Percentiles rank a stretch among this genome's conserved stretches.
Evolutionary conservation across 2,797 vertebrate species (phyloP).

Genomic region (Peromyscus melanophrys): DNA sequence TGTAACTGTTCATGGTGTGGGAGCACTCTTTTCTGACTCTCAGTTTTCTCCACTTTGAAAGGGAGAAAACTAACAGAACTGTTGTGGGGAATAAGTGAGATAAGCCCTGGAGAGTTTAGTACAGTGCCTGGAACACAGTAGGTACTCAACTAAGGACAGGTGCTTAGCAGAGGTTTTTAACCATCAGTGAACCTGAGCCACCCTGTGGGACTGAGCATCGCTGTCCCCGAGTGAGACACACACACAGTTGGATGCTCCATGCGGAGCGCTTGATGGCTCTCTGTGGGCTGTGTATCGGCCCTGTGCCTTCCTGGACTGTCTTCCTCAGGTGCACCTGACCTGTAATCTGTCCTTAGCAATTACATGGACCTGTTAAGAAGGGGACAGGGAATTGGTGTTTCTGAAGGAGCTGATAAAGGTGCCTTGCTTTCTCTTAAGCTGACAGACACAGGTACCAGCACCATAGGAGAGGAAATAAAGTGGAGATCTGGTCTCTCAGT

Average conservation of each 20-base stretch:
- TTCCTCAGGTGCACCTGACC: background rate
- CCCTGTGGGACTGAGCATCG: background rate
- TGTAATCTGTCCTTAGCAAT: background rate
- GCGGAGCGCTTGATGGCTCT: background rate
- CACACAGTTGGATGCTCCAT: accelerated
- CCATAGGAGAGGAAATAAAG: too few relatives aligned
- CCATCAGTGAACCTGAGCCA: background rate
- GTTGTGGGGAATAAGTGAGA: background rate
- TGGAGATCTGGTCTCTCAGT: background rate
- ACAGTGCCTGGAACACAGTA: background rate
- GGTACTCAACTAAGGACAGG: background rate
- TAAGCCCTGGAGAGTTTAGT: background rate
- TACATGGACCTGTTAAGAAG: background rate
- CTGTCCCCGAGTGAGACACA: background rate
- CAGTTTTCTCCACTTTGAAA: background rate
- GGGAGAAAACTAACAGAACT: accelerated
- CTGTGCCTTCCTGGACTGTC: background rate
- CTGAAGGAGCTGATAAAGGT: background rate
- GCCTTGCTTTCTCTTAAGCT: background rate
- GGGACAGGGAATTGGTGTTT: background rate
- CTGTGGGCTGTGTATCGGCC: too few relatives aligned
- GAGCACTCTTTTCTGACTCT: background rate
- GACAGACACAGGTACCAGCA: too few relatives aligned
- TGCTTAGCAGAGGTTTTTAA: background rate
- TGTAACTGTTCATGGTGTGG: too few relatives aligned